phyloP scores from a whole-genome alignment of 1,140 invertebrate species.

The Drosophila novamexicana region DNA sequence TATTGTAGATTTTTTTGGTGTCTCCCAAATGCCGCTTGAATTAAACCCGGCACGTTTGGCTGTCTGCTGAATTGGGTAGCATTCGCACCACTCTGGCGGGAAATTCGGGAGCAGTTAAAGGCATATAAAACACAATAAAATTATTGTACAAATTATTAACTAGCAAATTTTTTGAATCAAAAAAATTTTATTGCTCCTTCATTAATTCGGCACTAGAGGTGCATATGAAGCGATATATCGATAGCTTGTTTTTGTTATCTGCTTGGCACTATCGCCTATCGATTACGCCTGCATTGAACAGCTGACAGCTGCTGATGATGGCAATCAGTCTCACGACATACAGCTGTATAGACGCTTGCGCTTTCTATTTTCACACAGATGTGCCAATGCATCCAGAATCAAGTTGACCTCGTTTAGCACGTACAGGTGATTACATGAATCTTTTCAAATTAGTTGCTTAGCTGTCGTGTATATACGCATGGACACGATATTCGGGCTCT shows the following conservation, averaged over 20 bases:
- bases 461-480: neutral
- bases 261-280: neutral
- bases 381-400: neutral
- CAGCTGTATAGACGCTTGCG: slow-evolving; percentile 3
- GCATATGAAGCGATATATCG: slow-evolving; percentile 31
- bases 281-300: neutral
- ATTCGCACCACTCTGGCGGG: neutral
- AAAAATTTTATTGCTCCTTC: slow-evolving; percentile 29
- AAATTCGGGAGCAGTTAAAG: neutral
- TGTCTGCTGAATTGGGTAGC: slow-evolving; percentile 1
- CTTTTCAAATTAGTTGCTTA: neutral
- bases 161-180: slow-evolving; percentile 38
- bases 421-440: neutral
- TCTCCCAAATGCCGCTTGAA: slow-evolving; percentile 39
- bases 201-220: slow-evolving; percentile 40
- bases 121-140: slow-evolving; percentile 24
- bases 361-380: neutral
- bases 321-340: slow-evolving; percentile 2
- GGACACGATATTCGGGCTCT: slow-evolving; percentile 38
- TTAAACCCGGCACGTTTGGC: slow-evolving; percentile 37
- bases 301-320: slow-evolving; percentile 35
- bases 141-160: slow-evolving; percentile 31
- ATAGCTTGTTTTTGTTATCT: slow-evolving; percentile 1
- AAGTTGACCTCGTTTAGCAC: neutral
- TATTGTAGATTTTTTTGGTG: neutral